A percentile compares a stretch with the other conserved stretches of the same genome.
Evolutionary conservation across 1,140 invertebrate species (phyloP).

Genomic region (Solen grandis): DNA sequence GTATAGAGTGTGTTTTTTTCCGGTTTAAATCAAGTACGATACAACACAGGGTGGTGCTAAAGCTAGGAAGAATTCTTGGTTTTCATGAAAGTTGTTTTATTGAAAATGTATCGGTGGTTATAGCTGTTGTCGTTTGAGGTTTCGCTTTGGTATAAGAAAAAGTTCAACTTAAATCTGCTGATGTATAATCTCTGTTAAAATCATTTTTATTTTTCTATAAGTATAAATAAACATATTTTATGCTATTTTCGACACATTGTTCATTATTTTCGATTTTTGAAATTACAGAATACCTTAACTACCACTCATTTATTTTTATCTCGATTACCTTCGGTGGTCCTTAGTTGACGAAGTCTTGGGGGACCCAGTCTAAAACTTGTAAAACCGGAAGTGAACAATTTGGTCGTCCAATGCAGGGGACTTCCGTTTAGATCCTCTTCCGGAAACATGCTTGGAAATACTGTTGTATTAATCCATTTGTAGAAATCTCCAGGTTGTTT

Average conservation of each 20-base stretch:
- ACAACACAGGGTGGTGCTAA: too few relatives aligned
- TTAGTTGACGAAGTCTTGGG: constrained; percentile 63
- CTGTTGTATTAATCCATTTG: constrained; percentile 56
- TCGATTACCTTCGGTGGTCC: constrained; percentile 52
- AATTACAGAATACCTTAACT: not conserved
- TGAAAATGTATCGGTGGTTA: too few relatives aligned
- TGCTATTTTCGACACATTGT: too few relatives aligned
- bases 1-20: too few relatives aligned
- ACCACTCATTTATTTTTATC: not conserved
- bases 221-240: not conserved
- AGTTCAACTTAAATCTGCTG: too few relatives aligned
- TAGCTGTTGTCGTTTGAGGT: too few relatives aligned
- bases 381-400: constrained; percentile 54
- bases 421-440: constrained; percentile 52
- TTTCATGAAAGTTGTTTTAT: too few relatives aligned
- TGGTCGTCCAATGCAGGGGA: constrained; percentile 23
- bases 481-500: constrained; percentile 31
- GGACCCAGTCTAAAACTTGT: too few relatives aligned
- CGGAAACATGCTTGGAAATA: constrained; percentile 58
- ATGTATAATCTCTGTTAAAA: too few relatives aligned
- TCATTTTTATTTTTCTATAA: not conserved
- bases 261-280: not conserved
- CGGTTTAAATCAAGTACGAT: too few relatives aligned
- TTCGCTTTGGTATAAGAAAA: too few relatives aligned
- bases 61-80: too few relatives aligned